Evolutionary conservation across 2,797 vertebrate genomes (phyloP), one percentile per base, ranked within the genome.

Genomic region (Sphenopsis melanotis): DNA sequence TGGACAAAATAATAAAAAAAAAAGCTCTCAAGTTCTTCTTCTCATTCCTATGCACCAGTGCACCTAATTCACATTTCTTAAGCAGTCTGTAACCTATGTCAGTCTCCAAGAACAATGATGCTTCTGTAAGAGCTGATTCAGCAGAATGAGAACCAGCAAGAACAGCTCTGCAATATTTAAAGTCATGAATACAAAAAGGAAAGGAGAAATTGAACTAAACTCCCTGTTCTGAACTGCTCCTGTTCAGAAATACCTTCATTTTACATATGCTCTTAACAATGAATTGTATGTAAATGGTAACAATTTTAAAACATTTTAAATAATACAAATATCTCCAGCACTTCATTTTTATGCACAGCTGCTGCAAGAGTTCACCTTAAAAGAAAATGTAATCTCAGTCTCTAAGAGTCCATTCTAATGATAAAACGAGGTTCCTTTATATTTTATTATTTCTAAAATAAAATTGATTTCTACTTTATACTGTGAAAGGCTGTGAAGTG

Each of bases 51-150:
- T 82, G 77, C 89, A 80, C 23, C 75, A 87, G 32, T 71, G 49
- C 64, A 95, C 57, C 46, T 78, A 85, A 92, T 83, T 90, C 89
- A 80, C 78, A 85, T 89, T 94, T 93, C 77, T 87, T 87, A 93
- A 89, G 84, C 30, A 80, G 53, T 53, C 53, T 71, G 46, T 78
- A 93, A 94, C 92, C 78, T 94, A 21, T 95, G 90, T 89, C 89
- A 87, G 46, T 64, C 87, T 95, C 49, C 60, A 93, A 87, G 94
- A 96, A 91, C 64, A 90, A 87, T 57, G 68, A 77, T 85, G 57
- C n/a, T 87, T 82, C 81, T 60, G 6, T 56, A 80, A 74, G 44
- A 92, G 88, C 92, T 95, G 95, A 95, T 80, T 93, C 90, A 93
- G 90, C 86, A 74, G 76, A 92, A 92, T 11, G 13, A 77, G n/a